These are phyloP conservation scores for Muraenolepis orangiensis DNA, from an alignment of 2,797 vertebrate species.

Conservation along the genomic window DNA sequence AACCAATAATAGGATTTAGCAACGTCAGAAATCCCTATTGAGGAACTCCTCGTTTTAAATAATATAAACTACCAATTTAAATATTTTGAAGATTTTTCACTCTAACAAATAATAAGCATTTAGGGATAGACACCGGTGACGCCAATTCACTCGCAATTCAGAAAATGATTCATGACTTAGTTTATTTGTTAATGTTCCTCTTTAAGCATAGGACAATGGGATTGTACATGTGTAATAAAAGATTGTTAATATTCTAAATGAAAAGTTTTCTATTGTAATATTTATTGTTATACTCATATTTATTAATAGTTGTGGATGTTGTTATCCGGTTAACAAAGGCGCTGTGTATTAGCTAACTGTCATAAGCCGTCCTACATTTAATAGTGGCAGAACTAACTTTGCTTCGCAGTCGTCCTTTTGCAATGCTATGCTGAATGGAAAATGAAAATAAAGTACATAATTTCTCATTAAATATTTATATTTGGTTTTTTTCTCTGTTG, in stretches of 20 bases:
- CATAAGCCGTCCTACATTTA: constrained; percentile 55
- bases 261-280: constrained; percentile 78
- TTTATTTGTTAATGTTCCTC: constrained; percentile 35
- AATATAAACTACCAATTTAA: constrained; percentile 28
- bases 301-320: constrained; percentile 63
- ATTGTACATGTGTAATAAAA: constrained; percentile 78
- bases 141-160: neutral
- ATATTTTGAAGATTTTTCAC: constrained; percentile 4
- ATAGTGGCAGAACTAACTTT: constrained; percentile 44
- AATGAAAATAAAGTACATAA: constrained; percentile 65
- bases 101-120: neutral
- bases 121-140: constrained; percentile 1
- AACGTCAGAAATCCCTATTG: constrained; percentile 9
- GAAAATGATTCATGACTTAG: constrained; percentile 4
- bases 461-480: constrained; percentile 53
- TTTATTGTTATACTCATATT: constrained; percentile 75
- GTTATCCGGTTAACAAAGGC: constrained; percentile 18
- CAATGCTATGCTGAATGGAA: constrained; percentile 69
- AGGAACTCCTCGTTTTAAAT: constrained; percentile 25
- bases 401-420: constrained; percentile 73
- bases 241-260: constrained; percentile 76
- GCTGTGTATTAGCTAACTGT: constrained; percentile 59
- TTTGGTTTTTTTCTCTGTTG: neutral
- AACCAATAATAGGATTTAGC: neutral
- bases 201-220: constrained; percentile 51